Percentiles rank a stretch among this genome's conserved stretches.
These are phyloP conservation scores for Calypte anna DNA, from an alignment of 2,113 vertebrate genomes.

Conservation along the genomic window DNA sequence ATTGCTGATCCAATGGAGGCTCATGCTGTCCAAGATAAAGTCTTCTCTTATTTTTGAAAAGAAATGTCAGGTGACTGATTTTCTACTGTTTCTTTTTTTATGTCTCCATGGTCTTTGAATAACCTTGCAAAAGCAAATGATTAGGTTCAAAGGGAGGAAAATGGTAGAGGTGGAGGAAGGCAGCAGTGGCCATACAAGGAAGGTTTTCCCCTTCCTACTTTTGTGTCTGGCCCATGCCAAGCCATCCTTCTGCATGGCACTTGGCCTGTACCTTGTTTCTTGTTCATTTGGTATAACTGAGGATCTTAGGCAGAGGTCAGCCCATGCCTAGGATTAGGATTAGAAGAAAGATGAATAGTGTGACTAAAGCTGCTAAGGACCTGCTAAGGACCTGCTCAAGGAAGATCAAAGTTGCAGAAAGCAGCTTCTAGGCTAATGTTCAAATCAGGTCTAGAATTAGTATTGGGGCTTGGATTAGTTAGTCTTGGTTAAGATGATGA, in stretches of 20 bases:
- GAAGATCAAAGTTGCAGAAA: not conserved
- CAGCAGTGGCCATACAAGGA: not conserved
- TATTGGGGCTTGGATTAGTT: not conserved
- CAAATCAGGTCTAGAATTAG: not conserved
- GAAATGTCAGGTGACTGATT: not conserved
- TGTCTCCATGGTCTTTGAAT: not conserved
- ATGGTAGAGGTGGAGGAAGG: not conserved
- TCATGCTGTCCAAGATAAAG: not conserved
- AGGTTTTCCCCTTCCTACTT: not conserved
- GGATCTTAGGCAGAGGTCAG: not conserved
- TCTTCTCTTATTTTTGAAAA: not conserved
- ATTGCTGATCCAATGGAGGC: not conserved
- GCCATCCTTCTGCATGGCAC: not conserved
- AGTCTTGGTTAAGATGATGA: not conserved
- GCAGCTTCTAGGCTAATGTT: not conserved
- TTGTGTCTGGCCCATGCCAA: not conserved
- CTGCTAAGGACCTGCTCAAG: not conserved
- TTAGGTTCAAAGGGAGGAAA: not conserved
- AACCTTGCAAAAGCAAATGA: not conserved
- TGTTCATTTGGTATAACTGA: not conserved
- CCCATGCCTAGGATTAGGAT: not conserved
- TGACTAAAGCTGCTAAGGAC: not conserved
- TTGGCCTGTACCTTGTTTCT: not conserved
- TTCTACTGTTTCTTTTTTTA: not conserved
- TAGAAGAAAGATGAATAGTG: not conserved